Evolutionary conservation across 2,797 vertebrate species (phyloP).

Genomic region (Phalanger gymnotis): DNA sequence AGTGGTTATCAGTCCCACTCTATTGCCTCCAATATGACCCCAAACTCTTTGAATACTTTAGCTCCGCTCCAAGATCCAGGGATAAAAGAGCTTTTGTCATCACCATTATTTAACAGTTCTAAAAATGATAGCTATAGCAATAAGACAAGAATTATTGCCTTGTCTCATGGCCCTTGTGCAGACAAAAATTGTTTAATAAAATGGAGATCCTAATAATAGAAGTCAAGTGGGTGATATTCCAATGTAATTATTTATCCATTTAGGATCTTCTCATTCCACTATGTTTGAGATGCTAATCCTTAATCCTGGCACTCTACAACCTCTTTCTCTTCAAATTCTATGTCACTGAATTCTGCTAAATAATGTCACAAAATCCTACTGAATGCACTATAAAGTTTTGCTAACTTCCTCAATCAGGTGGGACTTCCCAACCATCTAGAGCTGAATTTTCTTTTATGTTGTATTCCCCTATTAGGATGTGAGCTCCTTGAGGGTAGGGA

Average conservation of each 20-base stretch:
- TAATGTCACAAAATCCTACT: neutral
- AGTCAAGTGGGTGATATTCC: neutral
- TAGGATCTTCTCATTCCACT: slow-evolving; percentile 1
- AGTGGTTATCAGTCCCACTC: neutral
- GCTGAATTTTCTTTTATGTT: neutral
- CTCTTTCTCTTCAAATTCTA: slow-evolving; percentile 26
- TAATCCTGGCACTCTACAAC: neutral
- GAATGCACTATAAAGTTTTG: neutral
- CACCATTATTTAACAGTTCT: neutral
- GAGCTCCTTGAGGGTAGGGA: neutral
- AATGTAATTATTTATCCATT: slow-evolving; percentile 47
- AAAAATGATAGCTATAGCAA: neutral
- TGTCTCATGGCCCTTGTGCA: neutral
- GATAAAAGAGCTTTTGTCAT: neutral
- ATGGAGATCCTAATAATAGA: neutral
- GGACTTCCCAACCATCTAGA: neutral
- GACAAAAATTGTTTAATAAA: neutral
- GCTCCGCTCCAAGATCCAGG: neutral
- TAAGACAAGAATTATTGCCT: neutral
- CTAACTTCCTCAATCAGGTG: neutral
- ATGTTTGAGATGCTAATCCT: neutral
- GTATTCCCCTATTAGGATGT: neutral
- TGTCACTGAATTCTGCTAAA: neutral
- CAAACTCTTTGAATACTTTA: neutral
- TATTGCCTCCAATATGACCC: neutral